Evolutionary conservation across 1,140 invertebrate genomes (phyloP).

Genomic region (Penaeus japonicus): DNA sequence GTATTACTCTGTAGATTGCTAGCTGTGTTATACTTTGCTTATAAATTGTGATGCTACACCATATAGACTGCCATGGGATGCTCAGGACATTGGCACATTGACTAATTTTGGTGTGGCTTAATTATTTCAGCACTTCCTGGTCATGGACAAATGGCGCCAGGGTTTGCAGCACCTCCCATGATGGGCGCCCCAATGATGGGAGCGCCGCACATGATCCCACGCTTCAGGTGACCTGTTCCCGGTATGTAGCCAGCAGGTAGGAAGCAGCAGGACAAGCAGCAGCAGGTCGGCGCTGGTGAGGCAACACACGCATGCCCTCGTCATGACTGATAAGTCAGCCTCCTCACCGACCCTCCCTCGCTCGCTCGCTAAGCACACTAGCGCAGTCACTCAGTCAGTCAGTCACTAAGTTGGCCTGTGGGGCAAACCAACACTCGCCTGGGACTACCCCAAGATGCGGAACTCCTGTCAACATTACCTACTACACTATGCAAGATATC

Average conservation of each 20-base stretch:
- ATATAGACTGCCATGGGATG: slow-evolving; percentile 14
- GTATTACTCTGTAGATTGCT: slow-evolving; percentile 24
- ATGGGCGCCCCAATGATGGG: slow-evolving; percentile 49
- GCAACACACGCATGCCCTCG: slow-evolving; percentile 55
- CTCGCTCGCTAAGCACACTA: slow-evolving; percentile 48
- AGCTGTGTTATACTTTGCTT: slow-evolving; percentile 17
- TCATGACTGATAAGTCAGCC: slow-evolving; percentile 52
- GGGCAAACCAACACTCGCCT: slow-evolving; percentile 51
- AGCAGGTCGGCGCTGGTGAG: slow-evolving; percentile 52
- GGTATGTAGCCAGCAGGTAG: slow-evolving; percentile 53
- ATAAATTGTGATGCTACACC: slow-evolving; percentile 10
- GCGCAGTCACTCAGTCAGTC: slow-evolving; percentile 44
- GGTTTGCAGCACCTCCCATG: slow-evolving; percentile 42
- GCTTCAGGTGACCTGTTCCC: slow-evolving; percentile 52
- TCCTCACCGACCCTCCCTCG: slow-evolving; percentile 49
- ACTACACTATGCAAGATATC: slow-evolving; percentile 11
- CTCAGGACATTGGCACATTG: not conserved
- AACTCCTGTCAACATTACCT: slow-evolving; percentile 7
- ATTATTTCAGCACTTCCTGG: slow-evolving; percentile 42
- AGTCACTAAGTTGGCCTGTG: slow-evolving; percentile 55
- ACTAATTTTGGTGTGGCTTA: slow-evolving; percentile 27
- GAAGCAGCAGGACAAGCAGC: slow-evolving; percentile 36
- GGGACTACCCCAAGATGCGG: slow-evolving; percentile 26
- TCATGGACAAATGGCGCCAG: slow-evolving; percentile 41
- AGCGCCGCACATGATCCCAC: slow-evolving; percentile 48